Conservation (phyloP, 1,140 invertebrate genomes). For the Bombus difficillimus region DNA sequence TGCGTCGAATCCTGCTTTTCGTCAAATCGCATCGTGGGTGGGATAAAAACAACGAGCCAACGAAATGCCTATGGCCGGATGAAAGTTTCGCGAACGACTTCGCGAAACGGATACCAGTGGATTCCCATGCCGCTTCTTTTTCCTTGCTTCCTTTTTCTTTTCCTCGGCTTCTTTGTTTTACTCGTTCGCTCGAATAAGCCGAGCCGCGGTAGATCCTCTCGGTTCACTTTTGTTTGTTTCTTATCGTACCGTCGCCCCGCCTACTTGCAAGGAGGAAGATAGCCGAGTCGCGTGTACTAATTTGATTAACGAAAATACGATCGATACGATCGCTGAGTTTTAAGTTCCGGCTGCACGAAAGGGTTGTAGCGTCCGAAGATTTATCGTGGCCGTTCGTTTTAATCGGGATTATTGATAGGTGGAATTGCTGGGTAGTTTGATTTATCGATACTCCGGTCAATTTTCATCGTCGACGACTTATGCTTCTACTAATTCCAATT, state of each 20-base stretch:
- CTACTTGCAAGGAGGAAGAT: neutral
- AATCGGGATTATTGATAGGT: neutral
- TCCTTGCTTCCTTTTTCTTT: neutral
- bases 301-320: slow-evolving; percentile 38
- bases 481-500: neutral
- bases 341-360: neutral
- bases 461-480: neutral
- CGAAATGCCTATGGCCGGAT: slow-evolving; percentile 49
- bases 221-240: neutral
- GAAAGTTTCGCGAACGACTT: slow-evolving; percentile 53
- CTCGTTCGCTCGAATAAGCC: neutral
- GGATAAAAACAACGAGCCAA: slow-evolving; percentile 20
- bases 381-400: neutral
- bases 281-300: slow-evolving; percentile 24
- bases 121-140: neutral
- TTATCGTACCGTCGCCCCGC: neutral
- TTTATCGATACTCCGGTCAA: neutral
- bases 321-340: slow-evolving; percentile 11
- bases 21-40: slow-evolving; percentile 26
- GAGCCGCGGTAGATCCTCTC: neutral
- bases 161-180: too few relatives aligned
- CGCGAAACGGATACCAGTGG: slow-evolving; percentile 15
- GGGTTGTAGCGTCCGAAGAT: neutral
- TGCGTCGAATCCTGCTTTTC: slow-evolving; percentile 49
- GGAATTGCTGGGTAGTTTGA: neutral